Percentiles rank a stretch among this genome's conserved stretches.
Conservation (phyloP, 1,140 invertebrate genomes). For the Coptotermes formosanus region DNA sequence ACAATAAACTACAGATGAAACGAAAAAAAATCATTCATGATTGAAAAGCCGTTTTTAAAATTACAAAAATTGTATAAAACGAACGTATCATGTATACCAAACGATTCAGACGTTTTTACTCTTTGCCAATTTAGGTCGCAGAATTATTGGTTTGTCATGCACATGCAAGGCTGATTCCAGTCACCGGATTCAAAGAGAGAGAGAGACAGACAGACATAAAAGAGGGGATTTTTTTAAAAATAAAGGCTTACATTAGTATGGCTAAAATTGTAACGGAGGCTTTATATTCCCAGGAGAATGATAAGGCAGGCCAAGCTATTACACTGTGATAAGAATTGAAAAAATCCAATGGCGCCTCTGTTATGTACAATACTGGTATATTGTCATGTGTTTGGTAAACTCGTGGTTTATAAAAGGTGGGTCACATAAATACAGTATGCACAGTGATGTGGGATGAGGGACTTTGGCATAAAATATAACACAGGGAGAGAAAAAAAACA, state of each 20-base stretch:
- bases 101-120: neutral
- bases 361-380: neutral
- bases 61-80: neutral
- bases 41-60: neutral
- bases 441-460: neutral
- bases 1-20: neutral
- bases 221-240: neutral
- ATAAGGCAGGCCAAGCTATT: conserved; percentile 6
- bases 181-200: neutral
- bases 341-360: neutral
- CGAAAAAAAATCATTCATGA: neutral
- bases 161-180: neutral
- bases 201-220: neutral
- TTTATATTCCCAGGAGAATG: neutral
- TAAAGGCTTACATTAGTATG: neutral
- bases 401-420: conserved; percentile 14
- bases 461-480: neutral
- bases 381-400: conserved; percentile 18
- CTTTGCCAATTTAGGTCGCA: neutral
- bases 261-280: neutral
- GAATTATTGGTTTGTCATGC: conserved; percentile 7
- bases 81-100: neutral
- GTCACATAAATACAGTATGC: neutral
- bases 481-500: neutral
- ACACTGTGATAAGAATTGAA: conserved; percentile 12